phyloP scores from a whole-genome alignment of 2,113 vertebrate species.

The Hemibates koningsi region DNA sequence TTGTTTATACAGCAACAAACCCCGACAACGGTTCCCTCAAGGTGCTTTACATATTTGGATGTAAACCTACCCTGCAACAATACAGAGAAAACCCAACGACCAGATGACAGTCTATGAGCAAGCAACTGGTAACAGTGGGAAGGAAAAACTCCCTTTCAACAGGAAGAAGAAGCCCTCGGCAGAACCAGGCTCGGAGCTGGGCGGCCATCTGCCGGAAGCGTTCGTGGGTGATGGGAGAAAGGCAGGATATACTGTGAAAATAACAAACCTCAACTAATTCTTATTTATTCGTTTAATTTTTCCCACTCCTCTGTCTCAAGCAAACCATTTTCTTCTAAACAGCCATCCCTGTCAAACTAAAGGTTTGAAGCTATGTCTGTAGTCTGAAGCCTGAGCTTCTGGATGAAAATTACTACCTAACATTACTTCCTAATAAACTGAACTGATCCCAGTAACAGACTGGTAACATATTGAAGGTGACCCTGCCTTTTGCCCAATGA shows the following conservation, averaged over 20 bases:
- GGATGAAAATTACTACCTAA: neutral
- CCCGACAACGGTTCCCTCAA: neutral
- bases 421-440: neutral
- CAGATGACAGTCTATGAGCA: neutral
- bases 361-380: fast-evolving
- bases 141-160: neutral
- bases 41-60: neutral
- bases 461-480: neutral
- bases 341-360: neutral
- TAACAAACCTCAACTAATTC: neutral
- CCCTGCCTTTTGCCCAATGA: too few species aligned
- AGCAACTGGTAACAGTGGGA: neutral
- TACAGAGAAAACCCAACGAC: neutral
- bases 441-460: neutral
- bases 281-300: neutral
- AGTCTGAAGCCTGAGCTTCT: fast-evolving
- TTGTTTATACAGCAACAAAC: neutral
- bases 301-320: neutral
- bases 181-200: neutral
- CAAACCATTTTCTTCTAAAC: neutral
- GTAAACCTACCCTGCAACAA: neutral
- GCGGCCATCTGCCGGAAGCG: neutral
- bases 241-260: neutral
- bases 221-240: neutral
- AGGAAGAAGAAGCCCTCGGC: neutral